A percentile compares a stretch with the other conserved stretches of the same genome.
These are phyloP conservation scores for Ceratina japonica DNA, from an alignment of 1,140 invertebrate genomes.

Conservation along the genomic window DNA sequence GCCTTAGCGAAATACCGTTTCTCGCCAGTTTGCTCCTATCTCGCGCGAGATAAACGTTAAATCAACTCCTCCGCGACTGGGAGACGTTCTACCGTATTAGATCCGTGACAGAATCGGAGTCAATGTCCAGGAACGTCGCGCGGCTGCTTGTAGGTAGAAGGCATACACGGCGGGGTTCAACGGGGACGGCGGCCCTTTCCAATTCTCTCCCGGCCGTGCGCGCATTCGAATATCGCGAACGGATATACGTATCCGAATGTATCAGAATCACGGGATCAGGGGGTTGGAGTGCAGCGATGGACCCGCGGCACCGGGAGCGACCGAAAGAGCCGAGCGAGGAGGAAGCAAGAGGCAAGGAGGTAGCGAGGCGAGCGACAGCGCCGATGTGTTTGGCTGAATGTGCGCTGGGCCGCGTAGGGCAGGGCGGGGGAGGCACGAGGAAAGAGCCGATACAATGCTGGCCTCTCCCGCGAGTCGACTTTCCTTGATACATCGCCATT, in stretches of 20 bases:
- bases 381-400: slow-evolving; percentile 43
- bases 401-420: slow-evolving; percentile 33
- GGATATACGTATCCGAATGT: slow-evolving; percentile 40
- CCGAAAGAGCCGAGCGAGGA: too few species aligned
- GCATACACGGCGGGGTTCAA: too few species aligned
- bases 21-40: not conserved
- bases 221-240: slow-evolving; percentile 29
- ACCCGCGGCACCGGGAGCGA: slow-evolving; percentile 28
- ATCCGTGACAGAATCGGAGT: slow-evolving; percentile 1
- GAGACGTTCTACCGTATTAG: not conserved
- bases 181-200: slow-evolving; percentile 13
- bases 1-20: not conserved
- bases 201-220: slow-evolving; percentile 6
- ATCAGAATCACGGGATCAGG: slow-evolving; percentile 30
- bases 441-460: slow-evolving; percentile 79
- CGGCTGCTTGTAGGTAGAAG: not conserved
- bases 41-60: not conserved
- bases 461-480: slow-evolving; percentile 79
- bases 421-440: slow-evolving; percentile 67
- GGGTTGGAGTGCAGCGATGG: slow-evolving; percentile 22
- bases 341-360: slow-evolving; percentile 29
- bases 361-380: slow-evolving; percentile 34
- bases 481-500: slow-evolving; percentile 80
- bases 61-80: not conserved
- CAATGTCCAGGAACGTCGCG: slow-evolving; percentile 13